phyloP scores from a whole-genome alignment of 2,797 vertebrate species.

The Catamblyrhynchus diadema region DNA sequence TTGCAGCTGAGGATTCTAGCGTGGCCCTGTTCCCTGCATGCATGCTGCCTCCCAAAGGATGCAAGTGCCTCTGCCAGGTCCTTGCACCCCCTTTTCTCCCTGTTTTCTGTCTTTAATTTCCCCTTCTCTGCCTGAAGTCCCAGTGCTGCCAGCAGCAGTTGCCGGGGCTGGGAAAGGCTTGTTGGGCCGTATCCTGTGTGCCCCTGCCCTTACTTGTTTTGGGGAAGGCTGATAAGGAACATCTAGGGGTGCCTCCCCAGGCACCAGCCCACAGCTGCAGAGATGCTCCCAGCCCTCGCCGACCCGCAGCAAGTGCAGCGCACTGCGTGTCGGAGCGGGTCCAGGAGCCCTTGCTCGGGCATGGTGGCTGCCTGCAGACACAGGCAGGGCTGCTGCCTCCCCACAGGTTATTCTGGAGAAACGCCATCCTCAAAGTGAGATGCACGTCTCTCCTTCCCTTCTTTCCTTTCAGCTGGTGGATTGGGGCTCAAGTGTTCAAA shows the following conservation, averaged over 20 bases:
- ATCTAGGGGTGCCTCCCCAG: background rate
- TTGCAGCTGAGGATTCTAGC: background rate
- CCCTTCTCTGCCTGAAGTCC: background rate
- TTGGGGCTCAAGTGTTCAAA: background rate
- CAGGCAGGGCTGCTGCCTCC: conserved; percentile 11
- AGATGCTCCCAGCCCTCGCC: background rate
- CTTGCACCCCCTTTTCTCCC: background rate
- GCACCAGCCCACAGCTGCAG: background rate
- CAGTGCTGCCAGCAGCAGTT: background rate
- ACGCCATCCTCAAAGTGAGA: background rate
- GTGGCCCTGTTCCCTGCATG: accelerated
- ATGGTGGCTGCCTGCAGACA: conserved; percentile 19
- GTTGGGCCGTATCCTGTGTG: background rate
- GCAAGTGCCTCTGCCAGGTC: background rate
- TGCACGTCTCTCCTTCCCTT: background rate
- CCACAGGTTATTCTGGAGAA: background rate
- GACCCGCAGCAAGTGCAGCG: accelerated
- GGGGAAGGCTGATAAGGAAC: conserved; percentile 34
- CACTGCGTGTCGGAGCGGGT: background rate
- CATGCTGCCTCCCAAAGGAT: background rate
- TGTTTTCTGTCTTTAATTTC: background rate
- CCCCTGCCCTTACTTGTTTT: conserved; percentile 52
- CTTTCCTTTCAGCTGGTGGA: background rate
- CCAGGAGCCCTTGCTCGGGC: background rate
- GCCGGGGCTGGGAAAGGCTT: background rate